A percentile compares a stretch with the other conserved stretches of the same genome.
Evolutionary conservation across 2,797 vertebrate species (phyloP).

Genomic region (Nasua narica): DNA sequence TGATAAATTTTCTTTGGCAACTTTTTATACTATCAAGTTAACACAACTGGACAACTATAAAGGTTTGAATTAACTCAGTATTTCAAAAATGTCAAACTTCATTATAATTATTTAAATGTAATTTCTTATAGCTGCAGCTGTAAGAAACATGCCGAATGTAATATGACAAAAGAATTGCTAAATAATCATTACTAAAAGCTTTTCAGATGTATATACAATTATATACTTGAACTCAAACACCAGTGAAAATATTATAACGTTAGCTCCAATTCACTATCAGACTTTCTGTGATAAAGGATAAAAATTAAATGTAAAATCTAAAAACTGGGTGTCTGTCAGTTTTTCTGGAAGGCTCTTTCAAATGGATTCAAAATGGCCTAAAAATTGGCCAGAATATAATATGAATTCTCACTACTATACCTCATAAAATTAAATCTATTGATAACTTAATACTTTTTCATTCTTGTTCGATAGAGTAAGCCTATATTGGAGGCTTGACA

Average conservation of each 20-base stretch:
- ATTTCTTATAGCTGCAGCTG: constrained; percentile 34
- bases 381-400: constrained; percentile 35
- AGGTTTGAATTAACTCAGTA: constrained; percentile 47
- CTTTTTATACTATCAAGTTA: constrained; percentile 54
- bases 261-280: constrained; percentile 46
- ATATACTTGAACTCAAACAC: constrained; percentile 43
- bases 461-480: not conserved
- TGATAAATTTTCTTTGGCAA: constrained; percentile 53
- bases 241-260: constrained; percentile 34
- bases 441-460: constrained; percentile 10
- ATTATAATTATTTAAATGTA: not conserved
- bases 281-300: constrained; percentile 4
- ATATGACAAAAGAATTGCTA: not conserved
- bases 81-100: constrained; percentile 37
- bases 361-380: constrained; percentile 13
- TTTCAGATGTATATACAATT: constrained; percentile 54
- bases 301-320: not conserved
- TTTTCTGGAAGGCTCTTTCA: constrained; percentile 38
- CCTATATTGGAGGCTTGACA: not conserved
- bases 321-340: not conserved
- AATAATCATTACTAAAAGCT: constrained; percentile 19
- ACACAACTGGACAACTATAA: constrained; percentile 41
- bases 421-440: constrained; percentile 4
- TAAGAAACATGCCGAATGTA: constrained; percentile 39
- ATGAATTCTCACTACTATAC: constrained; percentile 10